Percentiles rank a stretch among this genome's conserved stretches.
Evolutionary conservation across 2,797 vertebrate genomes (phyloP).

Genomic region (Cichlasoma orientale): DNA sequence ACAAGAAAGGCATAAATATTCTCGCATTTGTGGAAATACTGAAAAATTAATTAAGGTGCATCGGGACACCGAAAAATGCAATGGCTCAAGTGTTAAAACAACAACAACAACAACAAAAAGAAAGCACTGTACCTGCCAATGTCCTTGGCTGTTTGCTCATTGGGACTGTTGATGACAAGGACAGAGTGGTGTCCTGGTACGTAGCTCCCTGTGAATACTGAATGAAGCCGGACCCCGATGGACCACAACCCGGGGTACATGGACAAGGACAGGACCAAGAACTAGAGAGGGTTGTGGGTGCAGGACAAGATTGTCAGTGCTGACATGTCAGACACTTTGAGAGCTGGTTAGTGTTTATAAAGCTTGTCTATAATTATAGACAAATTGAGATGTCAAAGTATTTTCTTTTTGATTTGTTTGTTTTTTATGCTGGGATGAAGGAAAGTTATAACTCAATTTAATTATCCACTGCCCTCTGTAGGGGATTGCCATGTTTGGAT

Average conservation of each 20-base stretch:
- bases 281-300: constrained; percentile 24
- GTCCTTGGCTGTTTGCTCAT: constrained; percentile 85
- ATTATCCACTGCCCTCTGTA: constrained; percentile 49
- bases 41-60: not conserved
- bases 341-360: not conserved
- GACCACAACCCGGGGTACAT: constrained; percentile 78
- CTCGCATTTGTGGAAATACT: not conserved
- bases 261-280: constrained; percentile 74
- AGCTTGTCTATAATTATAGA: constrained; percentile 5
- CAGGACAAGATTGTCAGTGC: not conserved
- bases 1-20: not conserved
- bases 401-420: accelerated
- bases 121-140: constrained; percentile 84
- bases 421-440: constrained; percentile 2
- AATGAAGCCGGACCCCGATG: constrained; percentile 77
- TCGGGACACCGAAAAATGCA: not conserved
- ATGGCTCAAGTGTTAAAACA: not conserved
- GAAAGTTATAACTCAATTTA: constrained; percentile 40
- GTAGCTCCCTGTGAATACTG: constrained; percentile 80
- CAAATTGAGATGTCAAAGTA: constrained; percentile 17
- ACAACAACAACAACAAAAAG: too few species aligned
- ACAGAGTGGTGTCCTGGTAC: constrained; percentile 84
- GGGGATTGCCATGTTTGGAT: constrained; percentile 51
- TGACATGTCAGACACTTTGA: not conserved
- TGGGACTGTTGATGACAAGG: constrained; percentile 87